Evolutionary conservation across 2,888 invertebrate genomes (phyloP), one percentile per base, ranked within the genome.

Genomic region (Drosophila pegasa): DNA sequence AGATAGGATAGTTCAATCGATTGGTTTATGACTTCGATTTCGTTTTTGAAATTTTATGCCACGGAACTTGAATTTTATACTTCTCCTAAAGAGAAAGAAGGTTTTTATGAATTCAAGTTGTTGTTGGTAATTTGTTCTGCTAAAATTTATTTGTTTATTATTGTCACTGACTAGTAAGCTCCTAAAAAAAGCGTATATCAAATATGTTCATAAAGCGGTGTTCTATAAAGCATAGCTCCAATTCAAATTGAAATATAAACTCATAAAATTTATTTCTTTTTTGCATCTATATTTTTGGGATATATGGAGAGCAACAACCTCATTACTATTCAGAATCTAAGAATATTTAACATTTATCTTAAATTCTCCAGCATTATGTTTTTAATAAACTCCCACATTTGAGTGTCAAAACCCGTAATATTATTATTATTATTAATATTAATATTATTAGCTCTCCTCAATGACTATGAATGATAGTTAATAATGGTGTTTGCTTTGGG

Each of bases 401-500:
- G 25, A 25, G 25, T 25, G 25, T 25, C 25, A 25, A 4, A 25
- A 25, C 25, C 25, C 25, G 3, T 6, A 25, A 25, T 6, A 25
- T 25, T 43, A 25, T n/a, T 43, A n/a, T 4, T n/a, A 10, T 16
- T 16, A 10, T 27, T 9, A 10, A 6, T 16, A 2, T 8, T 9
- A 14, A 7, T 12, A 63, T 29, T 59, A 16, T 38, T n/a, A 47
- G 9, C 1, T 31, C 2, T 0, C 7, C 2, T 0, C 7, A 6
- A 0, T 9, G 20, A 33, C 2, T 45, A 22, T 50, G 22, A 51
- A 16, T 16, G 7, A 16, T 51, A 16, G 22, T 25, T 3, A 10
- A 4, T 18, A 52, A 43, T 35, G 16, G 25, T 51, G 51, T 57
- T 38, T 29, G 18, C 33, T 33, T 66, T 41, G 48, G 50, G 37